phyloP scores from a whole-genome alignment of 2,797 vertebrate species.

The Hydrolagus colliei region DNA sequence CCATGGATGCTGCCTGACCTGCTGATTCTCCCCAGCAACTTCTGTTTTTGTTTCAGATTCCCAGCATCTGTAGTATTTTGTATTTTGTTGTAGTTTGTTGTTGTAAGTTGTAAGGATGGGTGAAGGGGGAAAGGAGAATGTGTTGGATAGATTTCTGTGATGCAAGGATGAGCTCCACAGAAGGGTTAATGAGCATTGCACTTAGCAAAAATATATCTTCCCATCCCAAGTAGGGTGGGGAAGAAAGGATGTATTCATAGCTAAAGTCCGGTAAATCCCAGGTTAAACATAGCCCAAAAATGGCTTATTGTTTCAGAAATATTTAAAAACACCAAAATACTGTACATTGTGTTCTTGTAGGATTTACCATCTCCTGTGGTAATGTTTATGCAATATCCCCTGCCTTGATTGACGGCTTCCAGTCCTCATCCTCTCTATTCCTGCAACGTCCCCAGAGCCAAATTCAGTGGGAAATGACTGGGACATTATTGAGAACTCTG shows the following conservation, averaged over 20 bases:
- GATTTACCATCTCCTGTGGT: constrained; percentile 15
- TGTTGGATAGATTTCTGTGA: too few species aligned
- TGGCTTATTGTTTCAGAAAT: not conserved
- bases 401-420: not conserved
- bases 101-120: too few species aligned
- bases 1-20: too few species aligned
- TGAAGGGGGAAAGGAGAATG: too few species aligned
- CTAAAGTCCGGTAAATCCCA: too few species aligned
- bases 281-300: not conserved
- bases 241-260: not conserved
- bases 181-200: not conserved
- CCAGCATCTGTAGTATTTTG: too few species aligned
- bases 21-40: too few species aligned
- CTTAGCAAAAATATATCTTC: not conserved
- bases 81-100: too few species aligned
- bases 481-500: not conserved
- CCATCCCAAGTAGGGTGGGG: not conserved
- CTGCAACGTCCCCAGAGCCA: constrained; percentile 5
- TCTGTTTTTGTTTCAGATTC: too few species aligned
- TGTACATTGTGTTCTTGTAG: not conserved
- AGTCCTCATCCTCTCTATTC: not conserved
- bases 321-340: not conserved
- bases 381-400: not conserved
- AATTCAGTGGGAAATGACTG: not conserved
- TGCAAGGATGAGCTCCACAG: too few species aligned